Base-by-base conservation (phyloP, 2,113 vertebrate species). In the Podarcis raffonei region DNA sequence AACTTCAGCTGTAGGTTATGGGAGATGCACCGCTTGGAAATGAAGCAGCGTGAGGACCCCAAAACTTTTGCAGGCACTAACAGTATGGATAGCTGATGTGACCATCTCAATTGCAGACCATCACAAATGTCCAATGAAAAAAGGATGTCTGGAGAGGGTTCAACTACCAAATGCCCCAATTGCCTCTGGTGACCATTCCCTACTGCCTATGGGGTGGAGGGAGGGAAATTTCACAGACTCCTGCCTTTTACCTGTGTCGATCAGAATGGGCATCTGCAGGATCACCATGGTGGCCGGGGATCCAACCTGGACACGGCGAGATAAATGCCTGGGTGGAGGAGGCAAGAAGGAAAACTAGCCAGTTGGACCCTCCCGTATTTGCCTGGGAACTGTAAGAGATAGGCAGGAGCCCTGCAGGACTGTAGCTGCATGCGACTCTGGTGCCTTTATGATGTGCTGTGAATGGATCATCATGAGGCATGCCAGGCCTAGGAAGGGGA, bases 261-360 rank as follows among this genome's bases (percentile, higher is more conserved):
- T 92, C 48, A 96, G 57, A 83, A 94, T 48, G 5, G 97, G 98
- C 91, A 97, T 92, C 89, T 97, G 94, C 82, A 94, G 93, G 75
- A 98, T 92, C 85, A 95, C 92, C 93, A 97, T 97, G 78, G 92
- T 94, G 42, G 95, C 91, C 0, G 98, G 97, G 53, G 97, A 98
- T 35, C 98, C 98, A 5, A 98, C 92, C 93, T 99, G 98, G 81
- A 96, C 87, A 93, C 97, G 96, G 93, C 91, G 97, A 78, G 93
- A 97, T 95, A 99, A 91, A 92, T 88, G 98, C 79, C 99, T 99
- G 93, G n/a, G 18, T 39, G 81, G 48, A 23, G 4, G 83, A 18
- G 22, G 8, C n/a, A 62, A 91, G 65, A 7, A 0, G 0, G 1
- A 85, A 79, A 86, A 3, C 22, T 68, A 53, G n/a, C 23, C 30